Percentiles rank a stretch among this genome's conserved stretches.
phyloP scores from a whole-genome alignment of 2,888 invertebrate genomes.

The Parelbella ahira region DNA sequence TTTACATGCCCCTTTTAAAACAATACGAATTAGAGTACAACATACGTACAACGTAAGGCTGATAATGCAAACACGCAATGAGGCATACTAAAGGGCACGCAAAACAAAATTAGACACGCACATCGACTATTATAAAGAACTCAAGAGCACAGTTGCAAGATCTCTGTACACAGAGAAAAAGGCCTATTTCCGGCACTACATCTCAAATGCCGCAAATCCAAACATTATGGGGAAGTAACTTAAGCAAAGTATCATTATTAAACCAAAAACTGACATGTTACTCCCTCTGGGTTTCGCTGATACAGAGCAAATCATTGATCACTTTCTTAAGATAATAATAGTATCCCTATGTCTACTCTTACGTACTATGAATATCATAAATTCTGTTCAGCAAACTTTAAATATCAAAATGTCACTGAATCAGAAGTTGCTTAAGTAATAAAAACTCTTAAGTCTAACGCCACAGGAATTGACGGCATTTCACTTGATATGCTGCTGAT shows the following conservation, averaged over 20 bases:
- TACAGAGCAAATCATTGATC: neutral
- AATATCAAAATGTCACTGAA: neutral
- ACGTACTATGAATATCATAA: slow-evolving; percentile 1
- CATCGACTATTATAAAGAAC: neutral
- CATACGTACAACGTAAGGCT: neutral
- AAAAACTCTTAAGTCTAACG: slow-evolving; percentile 1
- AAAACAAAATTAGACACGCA: neutral
- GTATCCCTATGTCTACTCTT: neutral
- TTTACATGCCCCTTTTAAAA: neutral
- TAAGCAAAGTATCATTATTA: neutral
- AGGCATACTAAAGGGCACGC: neutral
- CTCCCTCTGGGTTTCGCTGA: neutral
- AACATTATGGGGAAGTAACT: neutral
- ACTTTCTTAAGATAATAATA: neutral
- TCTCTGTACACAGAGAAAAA: neutral
- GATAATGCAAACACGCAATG: neutral
- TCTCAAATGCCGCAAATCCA: neutral
- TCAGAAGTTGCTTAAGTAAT: neutral
- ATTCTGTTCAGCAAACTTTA: neutral
- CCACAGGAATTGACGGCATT: neutral
- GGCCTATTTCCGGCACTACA: neutral
- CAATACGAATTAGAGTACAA: neutral
- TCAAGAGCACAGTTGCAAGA: neutral
- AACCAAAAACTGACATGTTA: neutral
- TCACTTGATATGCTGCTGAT: slow-evolving; percentile 5